phyloP scores from a whole-genome alignment of 2,888 invertebrate genomes.

The Helobdella robusta region DNA sequence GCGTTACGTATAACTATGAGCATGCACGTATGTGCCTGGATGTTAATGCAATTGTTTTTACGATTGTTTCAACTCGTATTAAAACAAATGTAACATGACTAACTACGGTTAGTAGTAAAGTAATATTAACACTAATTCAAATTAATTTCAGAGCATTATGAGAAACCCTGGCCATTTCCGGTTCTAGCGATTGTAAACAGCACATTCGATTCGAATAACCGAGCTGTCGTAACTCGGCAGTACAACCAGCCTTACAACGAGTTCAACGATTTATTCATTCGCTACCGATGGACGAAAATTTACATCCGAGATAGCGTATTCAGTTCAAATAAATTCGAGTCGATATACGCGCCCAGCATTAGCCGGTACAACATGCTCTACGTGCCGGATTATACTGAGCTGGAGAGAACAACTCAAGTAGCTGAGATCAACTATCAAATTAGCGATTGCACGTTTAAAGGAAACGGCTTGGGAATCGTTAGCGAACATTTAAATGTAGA shows the following conservation, averaged over 20 bases:
- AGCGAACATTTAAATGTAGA: conserved; percentile 79
- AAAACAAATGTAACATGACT: not conserved
- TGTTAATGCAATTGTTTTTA: too few species aligned
- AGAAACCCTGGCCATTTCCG: conserved; percentile 35
- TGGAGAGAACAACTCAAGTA: conserved; percentile 56
- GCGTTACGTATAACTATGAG: too few species aligned
- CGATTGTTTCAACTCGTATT: too few species aligned
- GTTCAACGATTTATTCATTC: conserved; percentile 44
- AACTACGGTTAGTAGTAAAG: not conserved
- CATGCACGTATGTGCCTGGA: too few species aligned
- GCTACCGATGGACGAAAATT: conserved; percentile 42
- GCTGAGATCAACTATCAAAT: conserved; percentile 82
- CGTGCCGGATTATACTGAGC: conserved; percentile 45
- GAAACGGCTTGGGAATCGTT: conserved; percentile 74
- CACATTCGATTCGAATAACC: conserved; percentile 35
- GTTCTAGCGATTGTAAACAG: conserved; percentile 32
- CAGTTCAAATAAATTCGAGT: conserved; percentile 40
- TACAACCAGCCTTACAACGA: conserved; percentile 49
- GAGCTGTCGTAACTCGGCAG: conserved; percentile 45
- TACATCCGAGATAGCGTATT: conserved; percentile 38
- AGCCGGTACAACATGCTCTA: conserved; percentile 47
- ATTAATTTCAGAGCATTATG: conserved; percentile 21
- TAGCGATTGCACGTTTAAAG: conserved; percentile 62
- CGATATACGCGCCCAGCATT: conserved; percentile 47
- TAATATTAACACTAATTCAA: not conserved